Evolutionary conservation across 2,888 invertebrate genomes (phyloP).

Genomic region (Coelopa pilipes): DNA sequence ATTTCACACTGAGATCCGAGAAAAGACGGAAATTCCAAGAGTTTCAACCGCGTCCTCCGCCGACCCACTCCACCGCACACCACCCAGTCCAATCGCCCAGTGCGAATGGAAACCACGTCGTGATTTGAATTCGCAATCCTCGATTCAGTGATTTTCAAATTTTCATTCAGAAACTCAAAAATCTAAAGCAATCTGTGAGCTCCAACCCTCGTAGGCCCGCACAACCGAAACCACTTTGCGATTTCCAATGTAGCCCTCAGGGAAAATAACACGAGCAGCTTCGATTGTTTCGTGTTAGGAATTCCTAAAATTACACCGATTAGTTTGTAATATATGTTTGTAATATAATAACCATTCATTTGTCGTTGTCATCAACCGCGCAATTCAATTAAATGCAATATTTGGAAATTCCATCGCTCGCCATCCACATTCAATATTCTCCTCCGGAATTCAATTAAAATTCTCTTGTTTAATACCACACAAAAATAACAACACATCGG

Average conservation of each 20-base stretch:
- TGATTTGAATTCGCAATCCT: too few relatives aligned
- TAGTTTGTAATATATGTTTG: too few relatives aligned
- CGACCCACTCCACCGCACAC: too few relatives aligned
- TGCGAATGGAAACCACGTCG: too few relatives aligned
- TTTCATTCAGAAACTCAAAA: background rate
- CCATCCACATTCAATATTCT: too few relatives aligned
- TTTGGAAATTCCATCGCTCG: background rate
- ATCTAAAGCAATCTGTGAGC: background rate
- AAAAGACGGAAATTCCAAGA: conserved; percentile 16
- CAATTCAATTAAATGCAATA: background rate
- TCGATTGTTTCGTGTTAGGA: conserved; percentile 58
- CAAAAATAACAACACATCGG: too few relatives aligned
- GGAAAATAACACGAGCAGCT: conserved; percentile 58
- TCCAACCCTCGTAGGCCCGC: background rate
- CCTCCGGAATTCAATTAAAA: too few relatives aligned
- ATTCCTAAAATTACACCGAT: background rate
- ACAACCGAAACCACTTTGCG: conserved; percentile 40
- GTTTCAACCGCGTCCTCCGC: background rate
- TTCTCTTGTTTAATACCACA: too few relatives aligned
- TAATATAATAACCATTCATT: too few relatives aligned
- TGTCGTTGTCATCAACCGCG: too few relatives aligned
- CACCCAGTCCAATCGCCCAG: too few relatives aligned
- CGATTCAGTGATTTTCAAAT: background rate
- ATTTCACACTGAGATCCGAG: conserved; percentile 25
- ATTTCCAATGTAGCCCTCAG: conserved; percentile 63